Percentiles rank a stretch among this genome's conserved stretches.
Evolutionary conservation across 2,888 invertebrate genomes (phyloP).

Genomic region (Cheilosia vernalis): DNA sequence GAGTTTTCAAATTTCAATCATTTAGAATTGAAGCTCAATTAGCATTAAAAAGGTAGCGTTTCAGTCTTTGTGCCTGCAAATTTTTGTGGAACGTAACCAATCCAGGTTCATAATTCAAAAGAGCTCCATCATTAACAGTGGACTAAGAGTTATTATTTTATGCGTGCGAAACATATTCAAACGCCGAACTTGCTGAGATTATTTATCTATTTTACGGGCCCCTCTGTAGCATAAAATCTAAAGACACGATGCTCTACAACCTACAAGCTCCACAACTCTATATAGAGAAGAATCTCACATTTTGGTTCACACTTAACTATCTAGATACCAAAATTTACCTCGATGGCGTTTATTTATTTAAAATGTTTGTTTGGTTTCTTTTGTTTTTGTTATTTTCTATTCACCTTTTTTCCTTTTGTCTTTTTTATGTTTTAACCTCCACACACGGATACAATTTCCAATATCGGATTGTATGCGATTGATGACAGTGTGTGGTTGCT

Average conservation of each 20-base stretch:
- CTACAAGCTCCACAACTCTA: not conserved
- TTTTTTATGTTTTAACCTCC: conserved; percentile 74
- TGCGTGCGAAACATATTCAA: too few relatives aligned
- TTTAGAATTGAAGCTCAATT: too few relatives aligned
- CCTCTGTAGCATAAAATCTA: not conserved
- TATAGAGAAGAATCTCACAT: not conserved
- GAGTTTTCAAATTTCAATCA: too few relatives aligned
- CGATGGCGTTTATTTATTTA: not conserved
- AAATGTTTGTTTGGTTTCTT: conserved; percentile 7
- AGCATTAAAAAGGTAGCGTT: too few relatives aligned
- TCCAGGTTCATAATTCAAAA: too few relatives aligned
- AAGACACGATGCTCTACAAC: not conserved
- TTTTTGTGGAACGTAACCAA: too few relatives aligned
- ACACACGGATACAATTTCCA: conserved; percentile 75
- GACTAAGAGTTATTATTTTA: too few relatives aligned
- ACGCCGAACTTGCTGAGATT: too few relatives aligned
- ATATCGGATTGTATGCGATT: conserved; percentile 73
- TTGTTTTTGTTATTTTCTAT: conserved; percentile 38
- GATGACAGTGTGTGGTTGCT: conserved; percentile 71
- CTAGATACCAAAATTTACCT: not conserved
- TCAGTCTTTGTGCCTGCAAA: too few relatives aligned
- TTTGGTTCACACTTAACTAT: not conserved
- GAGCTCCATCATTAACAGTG: too few relatives aligned
- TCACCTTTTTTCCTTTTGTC: conserved; percentile 75
- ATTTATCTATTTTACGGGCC: too few relatives aligned